phyloP scores from a whole-genome alignment of 2,888 invertebrate species.

The Hyalella azteca region DNA sequence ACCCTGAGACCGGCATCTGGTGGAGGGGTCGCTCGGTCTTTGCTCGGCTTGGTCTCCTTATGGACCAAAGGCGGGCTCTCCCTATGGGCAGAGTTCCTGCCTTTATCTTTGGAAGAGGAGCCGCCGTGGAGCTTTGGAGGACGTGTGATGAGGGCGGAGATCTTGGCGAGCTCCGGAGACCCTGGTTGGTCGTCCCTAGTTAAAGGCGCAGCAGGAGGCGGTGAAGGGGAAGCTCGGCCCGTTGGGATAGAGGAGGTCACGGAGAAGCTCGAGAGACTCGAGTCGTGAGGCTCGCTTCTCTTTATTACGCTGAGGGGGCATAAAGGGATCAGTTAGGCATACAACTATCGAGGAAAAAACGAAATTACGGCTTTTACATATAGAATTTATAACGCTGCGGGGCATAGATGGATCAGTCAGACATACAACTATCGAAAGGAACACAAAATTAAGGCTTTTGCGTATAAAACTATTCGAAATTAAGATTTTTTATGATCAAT shows the following conservation, averaged over 20 bases:
- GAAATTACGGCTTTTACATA: too few species aligned
- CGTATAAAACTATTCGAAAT: too few species aligned
- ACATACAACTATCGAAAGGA: too few species aligned
- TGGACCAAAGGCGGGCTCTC: constrained; percentile 17
- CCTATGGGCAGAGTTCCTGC: not conserved
- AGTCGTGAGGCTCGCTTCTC: constrained; percentile 4
- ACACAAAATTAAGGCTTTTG: too few species aligned
- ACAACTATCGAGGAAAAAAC: too few species aligned
- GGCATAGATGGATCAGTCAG: too few species aligned
- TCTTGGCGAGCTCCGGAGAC: constrained; percentile 55
- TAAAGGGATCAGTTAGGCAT: too few species aligned
- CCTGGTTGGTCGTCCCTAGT: constrained; percentile 42
- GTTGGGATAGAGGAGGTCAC: not conserved
- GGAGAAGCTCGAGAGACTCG: constrained; percentile 1
- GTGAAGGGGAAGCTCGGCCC: not conserved
- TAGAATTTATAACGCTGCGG: too few species aligned
- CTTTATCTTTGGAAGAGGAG: not conserved
- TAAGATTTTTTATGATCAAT: too few species aligned
- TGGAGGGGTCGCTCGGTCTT: not conserved
- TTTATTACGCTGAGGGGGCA: constrained; percentile 26
- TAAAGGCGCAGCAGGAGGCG: not conserved
- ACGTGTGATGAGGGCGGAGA: constrained; percentile 54
- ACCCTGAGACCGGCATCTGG: not conserved
- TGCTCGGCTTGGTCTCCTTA: constrained; percentile 11
- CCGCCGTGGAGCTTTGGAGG: constrained; percentile 40